Evolutionary conservation across 2,888 invertebrate species (phyloP), one percentile per base, ranked within the genome.

Genomic region (Anthrax anthrax): DNA sequence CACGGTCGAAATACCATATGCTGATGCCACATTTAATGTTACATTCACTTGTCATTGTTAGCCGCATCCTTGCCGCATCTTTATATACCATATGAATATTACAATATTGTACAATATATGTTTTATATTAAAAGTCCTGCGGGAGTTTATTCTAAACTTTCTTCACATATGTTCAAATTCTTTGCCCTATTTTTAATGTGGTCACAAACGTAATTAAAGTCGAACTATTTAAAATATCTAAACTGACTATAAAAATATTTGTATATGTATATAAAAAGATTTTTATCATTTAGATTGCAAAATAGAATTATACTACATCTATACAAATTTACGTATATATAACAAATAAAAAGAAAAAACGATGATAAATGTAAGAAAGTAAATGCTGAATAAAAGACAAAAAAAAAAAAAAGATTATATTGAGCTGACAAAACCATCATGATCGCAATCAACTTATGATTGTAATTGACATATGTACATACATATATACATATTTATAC

Each of bases 11-110:
- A 43, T 52, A 55, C 56, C 66, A 67, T 67, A 67, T 67, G 66
- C 57, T 67, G 65, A 64, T 68, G 68, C 67, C 66, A 66, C 63
- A 66, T 67, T 66, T 64, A 63, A 66, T 65, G 58, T 55, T 61
- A 60, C 57, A 59, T 61, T 61, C 61, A 60, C 60, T 66, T 63
- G 60, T 65, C 63, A 56, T 53, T n/a, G 37, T 23, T 6, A 23
- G 23, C 23, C 23, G 23, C 23, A 32, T 32, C 29, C 3, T 32
- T 32, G 3, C 29, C 6, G 29, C 12, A 32, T 32, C 29, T 5
- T 12, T 32, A 12, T 32, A 32, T 32, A 12, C 5, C 8, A 23
- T 4, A 23, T 6, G 5, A 23, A 23, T 23, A 23, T 6, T 23
- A 23, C 23, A 23, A 23, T 23, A 23, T 23, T 23, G 23, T 23